Evolutionary conservation across 2,888 invertebrate species (phyloP).

Genomic region (Dasypolia templi): DNA sequence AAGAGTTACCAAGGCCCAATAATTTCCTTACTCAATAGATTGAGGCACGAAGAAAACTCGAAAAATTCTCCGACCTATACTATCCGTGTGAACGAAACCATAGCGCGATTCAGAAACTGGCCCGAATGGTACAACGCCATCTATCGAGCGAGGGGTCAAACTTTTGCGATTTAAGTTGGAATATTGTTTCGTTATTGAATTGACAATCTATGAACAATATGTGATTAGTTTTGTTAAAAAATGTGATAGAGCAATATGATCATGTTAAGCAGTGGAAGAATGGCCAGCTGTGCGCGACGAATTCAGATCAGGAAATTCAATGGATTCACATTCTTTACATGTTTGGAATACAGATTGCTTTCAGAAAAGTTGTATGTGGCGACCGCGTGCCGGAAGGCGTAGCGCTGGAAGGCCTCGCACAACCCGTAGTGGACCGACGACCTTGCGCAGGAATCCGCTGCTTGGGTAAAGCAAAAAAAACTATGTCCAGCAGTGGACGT

Average conservation of each 20-base stretch:
- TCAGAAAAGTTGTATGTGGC: too few relatives aligned
- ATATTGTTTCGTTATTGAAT: not conserved
- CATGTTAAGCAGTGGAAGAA: not conserved
- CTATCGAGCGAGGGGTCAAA: conserved; percentile 56
- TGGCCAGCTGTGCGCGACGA: not conserved
- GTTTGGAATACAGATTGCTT: too few relatives aligned
- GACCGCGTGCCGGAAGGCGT: too few relatives aligned
- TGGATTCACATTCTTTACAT: not conserved
- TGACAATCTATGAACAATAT: too few relatives aligned
- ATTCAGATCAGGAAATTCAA: not conserved
- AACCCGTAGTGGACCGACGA: too few relatives aligned
- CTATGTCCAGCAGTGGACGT: too few relatives aligned
- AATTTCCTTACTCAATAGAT: conserved; percentile 99
- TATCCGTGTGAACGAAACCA: too few relatives aligned
- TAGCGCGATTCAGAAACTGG: too few relatives aligned
- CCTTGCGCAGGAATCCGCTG: too few relatives aligned
- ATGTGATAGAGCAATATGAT: not conserved
- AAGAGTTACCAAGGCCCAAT: conserved; percentile 97
- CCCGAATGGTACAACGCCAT: conserved; percentile 70
- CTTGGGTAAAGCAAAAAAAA: too few relatives aligned
- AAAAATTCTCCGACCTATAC: too few relatives aligned
- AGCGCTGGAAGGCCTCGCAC: too few relatives aligned
- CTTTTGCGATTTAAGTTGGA: not conserved
- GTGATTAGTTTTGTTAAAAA: not conserved
- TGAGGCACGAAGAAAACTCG: conserved; percentile 93